Conservation (phyloP, 1,140 invertebrate species). For the Drosophila tristis region DNA sequence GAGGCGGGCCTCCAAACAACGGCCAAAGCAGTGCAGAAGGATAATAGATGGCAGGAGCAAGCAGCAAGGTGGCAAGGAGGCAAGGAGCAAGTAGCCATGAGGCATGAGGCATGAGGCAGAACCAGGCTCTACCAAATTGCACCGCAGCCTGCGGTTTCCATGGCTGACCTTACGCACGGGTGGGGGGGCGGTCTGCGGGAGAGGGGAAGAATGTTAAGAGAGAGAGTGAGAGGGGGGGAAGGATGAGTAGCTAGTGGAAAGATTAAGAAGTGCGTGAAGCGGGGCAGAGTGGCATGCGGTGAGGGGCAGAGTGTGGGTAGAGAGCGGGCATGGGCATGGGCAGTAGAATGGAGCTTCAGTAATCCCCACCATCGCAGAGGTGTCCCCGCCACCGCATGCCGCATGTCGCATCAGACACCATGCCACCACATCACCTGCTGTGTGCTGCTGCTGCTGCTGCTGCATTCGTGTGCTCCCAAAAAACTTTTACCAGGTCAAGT, state of each 20-base stretch:
- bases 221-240: background rate
- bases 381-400: slow-evolving; percentile 54
- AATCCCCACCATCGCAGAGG: slow-evolving; percentile 55
- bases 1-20: too few species aligned
- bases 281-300: too few species aligned
- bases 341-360: background rate
- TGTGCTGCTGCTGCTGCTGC: slow-evolving; percentile 1
- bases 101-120: slow-evolving; percentile 11
- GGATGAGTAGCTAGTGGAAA: too few species aligned
- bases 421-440: slow-evolving; percentile 18
- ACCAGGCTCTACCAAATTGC: slow-evolving; percentile 56
- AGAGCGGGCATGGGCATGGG: too few species aligned
- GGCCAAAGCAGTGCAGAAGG: too few species aligned
- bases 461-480: slow-evolving; percentile 31
- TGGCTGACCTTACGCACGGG: slow-evolving; percentile 71
- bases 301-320: too few species aligned
- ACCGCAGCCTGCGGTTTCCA: slow-evolving; percentile 63
- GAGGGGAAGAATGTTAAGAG: background rate
- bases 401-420: too few species aligned
- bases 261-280: too few species aligned
- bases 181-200: slow-evolving; percentile 22
- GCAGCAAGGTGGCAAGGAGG: too few species aligned
- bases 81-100: slow-evolving; percentile 22
- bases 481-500: slow-evolving; percentile 77
- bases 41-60: too few species aligned